Percentiles rank a stretch among this genome's conserved stretches.
phyloP scores from a whole-genome alignment of 2,113 vertebrate species.

The Eudyptes chrysolophus region DNA sequence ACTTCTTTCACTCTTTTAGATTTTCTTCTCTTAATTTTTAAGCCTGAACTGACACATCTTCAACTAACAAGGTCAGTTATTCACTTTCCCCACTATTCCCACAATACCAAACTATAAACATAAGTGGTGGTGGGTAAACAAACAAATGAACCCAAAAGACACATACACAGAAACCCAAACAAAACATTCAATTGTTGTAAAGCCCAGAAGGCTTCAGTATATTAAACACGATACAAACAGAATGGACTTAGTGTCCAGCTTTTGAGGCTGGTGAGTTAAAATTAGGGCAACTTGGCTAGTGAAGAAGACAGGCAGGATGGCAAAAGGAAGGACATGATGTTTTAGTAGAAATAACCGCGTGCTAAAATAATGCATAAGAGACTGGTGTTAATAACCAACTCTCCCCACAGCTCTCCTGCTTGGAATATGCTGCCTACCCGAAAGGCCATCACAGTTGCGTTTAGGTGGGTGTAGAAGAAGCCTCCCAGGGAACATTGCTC shows the following conservation, averaged over 20 bases:
- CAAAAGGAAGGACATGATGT: neutral
- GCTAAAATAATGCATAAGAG: neutral
- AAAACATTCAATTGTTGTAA: neutral
- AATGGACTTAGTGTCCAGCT: neutral
- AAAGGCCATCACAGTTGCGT: neutral
- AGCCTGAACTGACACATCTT: neutral
- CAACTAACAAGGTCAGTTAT: neutral
- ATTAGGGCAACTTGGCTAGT: neutral
- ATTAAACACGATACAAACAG: neutral
- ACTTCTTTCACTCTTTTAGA: neutral
- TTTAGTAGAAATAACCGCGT: neutral
- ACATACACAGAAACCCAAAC: neutral
- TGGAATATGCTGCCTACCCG: neutral
- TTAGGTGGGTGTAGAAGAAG: neutral
- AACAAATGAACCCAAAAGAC: neutral
- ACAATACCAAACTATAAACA: neutral
- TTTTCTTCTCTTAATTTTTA: neutral
- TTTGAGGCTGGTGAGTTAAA: neutral
- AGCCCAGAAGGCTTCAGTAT: neutral
- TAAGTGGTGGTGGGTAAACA: neutral
- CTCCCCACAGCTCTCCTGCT: neutral
- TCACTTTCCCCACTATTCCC: neutral
- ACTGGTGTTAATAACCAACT: neutral
- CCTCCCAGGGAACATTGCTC: neutral
- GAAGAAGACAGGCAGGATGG: neutral